Evolutionary conservation across 2,888 invertebrate genomes (phyloP).

Genomic region (Drosophila villosipedis): DNA sequence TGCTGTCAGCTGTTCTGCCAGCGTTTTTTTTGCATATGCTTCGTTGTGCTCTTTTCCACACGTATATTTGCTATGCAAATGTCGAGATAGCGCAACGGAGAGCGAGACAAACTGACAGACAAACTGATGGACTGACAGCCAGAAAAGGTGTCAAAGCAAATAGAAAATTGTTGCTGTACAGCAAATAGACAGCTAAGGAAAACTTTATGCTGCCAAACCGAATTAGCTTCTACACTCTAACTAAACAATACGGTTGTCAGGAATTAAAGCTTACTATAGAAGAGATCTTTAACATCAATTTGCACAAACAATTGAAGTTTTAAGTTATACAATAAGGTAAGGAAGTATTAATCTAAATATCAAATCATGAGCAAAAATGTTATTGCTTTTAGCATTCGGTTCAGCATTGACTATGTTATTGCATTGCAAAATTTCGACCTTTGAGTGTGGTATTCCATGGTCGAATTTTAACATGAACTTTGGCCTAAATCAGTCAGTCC

Average conservation of each 20-base stretch:
- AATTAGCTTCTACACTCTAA: neutral
- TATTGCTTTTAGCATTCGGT: too few relatives aligned
- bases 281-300: neutral
- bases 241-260: neutral
- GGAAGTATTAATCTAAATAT: neutral
- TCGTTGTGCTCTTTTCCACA: slow-evolving; percentile 34
- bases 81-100: slow-evolving; percentile 37
- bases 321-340: neutral
- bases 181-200: slow-evolving; percentile 22
- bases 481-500: neutral
- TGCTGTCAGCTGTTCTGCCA: slow-evolving; percentile 57
- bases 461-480: neutral
- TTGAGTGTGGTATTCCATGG: neutral
- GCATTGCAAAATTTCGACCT: neutral
- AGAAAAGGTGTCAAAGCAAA: slow-evolving; percentile 66
- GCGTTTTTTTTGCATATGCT: slow-evolving; percentile 59
- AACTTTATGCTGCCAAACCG: neutral
- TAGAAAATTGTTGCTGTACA: slow-evolving; percentile 59
- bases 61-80: slow-evolving; percentile 46
- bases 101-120: slow-evolving; percentile 41
- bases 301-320: neutral
- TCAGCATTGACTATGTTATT: neutral
- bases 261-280: neutral
- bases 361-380: neutral
- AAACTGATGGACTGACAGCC: slow-evolving; percentile 21